These are phyloP conservation scores for Noctua janthe DNA, from an alignment of 2,888 invertebrate species.

Conservation along the genomic window DNA sequence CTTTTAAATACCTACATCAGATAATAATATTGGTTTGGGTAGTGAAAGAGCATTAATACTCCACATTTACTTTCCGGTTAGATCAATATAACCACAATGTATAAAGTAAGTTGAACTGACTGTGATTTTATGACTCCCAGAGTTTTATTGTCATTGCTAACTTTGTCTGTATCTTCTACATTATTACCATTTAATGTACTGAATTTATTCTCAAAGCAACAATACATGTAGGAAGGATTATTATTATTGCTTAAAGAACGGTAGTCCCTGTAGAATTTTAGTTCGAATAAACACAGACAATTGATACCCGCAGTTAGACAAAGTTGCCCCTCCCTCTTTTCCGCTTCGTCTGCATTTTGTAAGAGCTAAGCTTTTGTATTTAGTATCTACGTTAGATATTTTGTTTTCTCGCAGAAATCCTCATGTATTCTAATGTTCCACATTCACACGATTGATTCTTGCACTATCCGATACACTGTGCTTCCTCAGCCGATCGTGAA, in stretches of 20 bases:
- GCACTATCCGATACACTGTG: constrained; percentile 72
- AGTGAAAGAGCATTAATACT: constrained; percentile 13
- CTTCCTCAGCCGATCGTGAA: constrained; percentile 68
- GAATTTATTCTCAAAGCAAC: constrained; percentile 27
- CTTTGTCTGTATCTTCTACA: constrained; percentile 21
- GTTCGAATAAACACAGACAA: constrained; percentile 57
- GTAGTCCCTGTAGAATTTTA: constrained; percentile 29
- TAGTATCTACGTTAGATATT: constrained; percentile 50
- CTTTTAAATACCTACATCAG: constrained; percentile 46
- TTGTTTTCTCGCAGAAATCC: constrained; percentile 45
- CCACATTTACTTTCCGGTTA: constrained; percentile 15
- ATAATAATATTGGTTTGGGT: constrained; percentile 30
- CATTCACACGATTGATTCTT: constrained; percentile 69
- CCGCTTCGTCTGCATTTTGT: constrained; percentile 58
- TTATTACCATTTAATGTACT: constrained; percentile 27
- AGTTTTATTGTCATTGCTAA: constrained; percentile 35
- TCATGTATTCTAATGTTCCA: constrained; percentile 59
- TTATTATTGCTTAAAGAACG: constrained; percentile 42
- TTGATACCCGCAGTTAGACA: constrained; percentile 58
- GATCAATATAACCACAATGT: constrained; percentile 32
- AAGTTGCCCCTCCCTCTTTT: constrained; percentile 46
- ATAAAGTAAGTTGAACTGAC: constrained; percentile 13
- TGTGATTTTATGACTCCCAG: constrained; percentile 36
- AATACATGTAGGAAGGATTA: constrained; percentile 31
- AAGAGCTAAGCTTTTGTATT: constrained; percentile 43